These are phyloP conservation scores for Drosophila imparisetae DNA, from an alignment of 2,888 invertebrate genomes.

Conservation along the genomic window DNA sequence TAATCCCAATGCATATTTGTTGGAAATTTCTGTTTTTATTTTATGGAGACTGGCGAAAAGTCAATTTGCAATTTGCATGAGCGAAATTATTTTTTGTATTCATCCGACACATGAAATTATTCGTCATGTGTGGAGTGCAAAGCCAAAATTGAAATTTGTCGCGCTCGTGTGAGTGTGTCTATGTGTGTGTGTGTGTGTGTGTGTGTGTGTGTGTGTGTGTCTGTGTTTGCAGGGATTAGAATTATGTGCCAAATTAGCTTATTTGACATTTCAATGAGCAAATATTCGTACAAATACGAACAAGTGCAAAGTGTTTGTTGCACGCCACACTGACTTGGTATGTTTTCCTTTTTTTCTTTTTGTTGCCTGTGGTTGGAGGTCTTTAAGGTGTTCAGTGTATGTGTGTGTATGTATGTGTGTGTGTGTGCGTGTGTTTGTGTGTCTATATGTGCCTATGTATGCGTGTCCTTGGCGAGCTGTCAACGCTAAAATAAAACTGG, in stretches of 20 bases:
- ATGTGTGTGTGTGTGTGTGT: conserved; percentile 2
- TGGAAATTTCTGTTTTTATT: conserved; percentile 42
- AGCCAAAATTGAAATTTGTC: conserved; percentile 11
- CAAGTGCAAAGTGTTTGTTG: conserved; percentile 32
- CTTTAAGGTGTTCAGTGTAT: not conserved
- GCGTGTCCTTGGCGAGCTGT: conserved; percentile 47
- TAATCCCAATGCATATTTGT: conserved; percentile 62
- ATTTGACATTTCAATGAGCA: conserved; percentile 76
- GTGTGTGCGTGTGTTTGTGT: not conserved
- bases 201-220: conserved; percentile 10
- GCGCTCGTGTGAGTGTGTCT: not conserved
- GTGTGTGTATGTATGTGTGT: not conserved
- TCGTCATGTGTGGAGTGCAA: conserved; percentile 55
- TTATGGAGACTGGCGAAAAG: conserved; percentile 17
- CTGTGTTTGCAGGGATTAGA: conserved; percentile 37
- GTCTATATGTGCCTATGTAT: conserved; percentile 11
- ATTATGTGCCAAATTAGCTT: conserved; percentile 75
- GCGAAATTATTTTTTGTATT: conserved; percentile 39
- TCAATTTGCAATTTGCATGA: conserved; percentile 57
- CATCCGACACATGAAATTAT: conserved; percentile 58
- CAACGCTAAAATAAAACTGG: conserved; percentile 41
- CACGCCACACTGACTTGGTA: conserved; percentile 26
- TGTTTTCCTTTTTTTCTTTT: not conserved
- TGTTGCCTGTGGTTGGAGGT: not conserved
- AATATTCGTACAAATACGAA: conserved; percentile 61